Base-by-base conservation (phyloP, 1,140 invertebrate genomes). In the Drosophila rufa region DNA sequence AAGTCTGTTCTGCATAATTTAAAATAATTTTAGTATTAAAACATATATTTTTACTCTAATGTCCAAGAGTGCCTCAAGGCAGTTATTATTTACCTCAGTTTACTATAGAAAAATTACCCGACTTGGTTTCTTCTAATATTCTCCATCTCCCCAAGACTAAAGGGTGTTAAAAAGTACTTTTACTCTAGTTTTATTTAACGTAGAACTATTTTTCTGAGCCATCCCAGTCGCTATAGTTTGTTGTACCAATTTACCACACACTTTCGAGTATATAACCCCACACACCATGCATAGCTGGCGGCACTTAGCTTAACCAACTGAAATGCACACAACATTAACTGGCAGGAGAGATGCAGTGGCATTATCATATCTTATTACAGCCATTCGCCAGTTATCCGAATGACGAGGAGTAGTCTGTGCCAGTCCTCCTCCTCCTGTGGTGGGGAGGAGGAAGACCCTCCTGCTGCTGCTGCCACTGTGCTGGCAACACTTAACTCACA, bases 301-400 rank as follows among this genome's bases (percentile, higher is more conserved):
- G 45, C 58, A 74, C 67, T 74, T 73, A 73, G 70, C 70, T 73
- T 60, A 74, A 73, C 70, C 68, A 74, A 74, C 70, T 74, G 70
- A 74, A 74, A 74, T 73, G 70, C 70, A 74, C 70, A 74, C 70
- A 74, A 73, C 70, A 74, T 74, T 74, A 74, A 74, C 70, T 73
- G 68, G 38, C 68, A 50, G 36, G 36, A 14, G n/a, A 55, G 42
- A 50, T 73, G 55, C 69, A 50, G 45, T 27, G 22, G 53, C 68
- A 74, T 74, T 74, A 73, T 73, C 68, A 74, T 74, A 74, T 74
- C 70, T 74, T 74, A 74, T 73, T 73, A 73, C 70, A 47, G 40
- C 14, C 70, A 71, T 73, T 71, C 67, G 51, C 69, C 66, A 36
- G 65, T 36, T 69, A 51, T 11, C 48, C 30, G 25, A 66, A 64